A percentile compares a stretch with the other conserved stretches of the same genome.
Evolutionary conservation across 2,888 invertebrate genomes (phyloP).

Genomic region (Drosophila dives): DNA sequence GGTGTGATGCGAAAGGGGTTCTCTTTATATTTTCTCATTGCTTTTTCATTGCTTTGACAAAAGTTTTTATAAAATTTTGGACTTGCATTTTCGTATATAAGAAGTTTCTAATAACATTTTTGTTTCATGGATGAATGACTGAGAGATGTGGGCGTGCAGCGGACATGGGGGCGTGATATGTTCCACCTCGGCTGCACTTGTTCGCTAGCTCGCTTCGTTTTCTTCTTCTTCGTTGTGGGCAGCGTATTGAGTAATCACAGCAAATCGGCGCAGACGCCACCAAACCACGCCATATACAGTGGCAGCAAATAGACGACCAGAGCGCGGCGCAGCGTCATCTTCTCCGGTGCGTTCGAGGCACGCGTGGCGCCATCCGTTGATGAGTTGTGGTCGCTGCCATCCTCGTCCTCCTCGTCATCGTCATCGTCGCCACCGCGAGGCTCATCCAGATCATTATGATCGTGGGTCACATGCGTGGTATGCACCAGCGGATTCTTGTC

Average conservation of each 20-base stretch:
- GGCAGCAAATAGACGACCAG: conserved; percentile 92
- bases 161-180: conserved; percentile 35
- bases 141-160: conserved; percentile 72
- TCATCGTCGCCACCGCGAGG: conserved; percentile 52
- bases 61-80: conserved; percentile 80
- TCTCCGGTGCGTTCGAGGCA: conserved; percentile 65
- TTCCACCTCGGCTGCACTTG: conserved; percentile 48
- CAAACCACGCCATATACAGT: conserved; percentile 93
- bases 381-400: conserved; percentile 37
- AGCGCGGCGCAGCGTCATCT: conserved; percentile 79
- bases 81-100: conserved; percentile 71
- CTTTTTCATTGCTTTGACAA: conserved; percentile 72
- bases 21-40: conserved; percentile 36
- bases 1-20: neutral
- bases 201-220: conserved; percentile 53
- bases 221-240: conserved; percentile 35
- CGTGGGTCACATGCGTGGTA: conserved; percentile 65
- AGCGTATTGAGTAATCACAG: conserved; percentile 87
- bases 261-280: conserved; percentile 92
- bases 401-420: conserved; percentile 38
- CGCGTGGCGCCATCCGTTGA: conserved; percentile 57
- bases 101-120: conserved; percentile 72
- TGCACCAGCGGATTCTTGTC: conserved; percentile 69
- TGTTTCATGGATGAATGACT: conserved; percentile 77
- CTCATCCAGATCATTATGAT: conserved; percentile 65